These are phyloP conservation scores for Phania funesta DNA, from an alignment of 2,888 invertebrate species.

Conservation along the genomic window DNA sequence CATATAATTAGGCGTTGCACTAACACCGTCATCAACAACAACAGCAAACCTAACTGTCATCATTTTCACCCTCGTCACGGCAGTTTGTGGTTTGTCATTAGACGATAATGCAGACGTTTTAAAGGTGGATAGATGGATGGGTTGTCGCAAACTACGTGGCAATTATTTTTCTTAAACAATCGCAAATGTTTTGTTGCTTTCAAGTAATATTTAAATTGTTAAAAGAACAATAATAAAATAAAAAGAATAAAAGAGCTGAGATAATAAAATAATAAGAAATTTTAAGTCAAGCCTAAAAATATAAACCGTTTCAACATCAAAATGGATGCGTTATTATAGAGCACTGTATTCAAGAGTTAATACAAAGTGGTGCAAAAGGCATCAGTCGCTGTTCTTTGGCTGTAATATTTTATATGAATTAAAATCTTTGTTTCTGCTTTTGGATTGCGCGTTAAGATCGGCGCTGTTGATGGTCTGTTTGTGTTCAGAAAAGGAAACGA, in stretches of 20 bases:
- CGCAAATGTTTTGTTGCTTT: conserved; percentile 21
- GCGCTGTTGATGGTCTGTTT: no score
- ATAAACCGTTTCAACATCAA: no score
- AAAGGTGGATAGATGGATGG: neutral
- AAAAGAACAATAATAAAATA: neutral
- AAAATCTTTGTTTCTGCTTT: no score
- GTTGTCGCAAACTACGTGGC: neutral
- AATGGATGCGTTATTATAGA: no score
- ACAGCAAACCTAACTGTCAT: conserved; percentile 23
- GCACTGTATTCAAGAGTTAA: no score
- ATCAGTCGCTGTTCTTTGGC: no score
- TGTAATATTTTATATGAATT: no score
- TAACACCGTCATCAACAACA: conserved; percentile 53
- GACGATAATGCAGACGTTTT: conserved; percentile 18
- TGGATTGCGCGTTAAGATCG: no score
- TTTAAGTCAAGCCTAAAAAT: no score
- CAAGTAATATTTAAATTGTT: neutral
- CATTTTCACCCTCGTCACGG: conserved; percentile 26
- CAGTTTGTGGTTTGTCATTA: conserved; percentile 36
- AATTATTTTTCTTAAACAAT: conserved; percentile 2
- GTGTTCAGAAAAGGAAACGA: no score
- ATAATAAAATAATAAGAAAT: no score
- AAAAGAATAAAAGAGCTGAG: neutral
- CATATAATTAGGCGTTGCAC: conserved; percentile 71
- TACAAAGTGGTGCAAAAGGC: no score